A percentile compares a stretch with the other conserved stretches of the same genome.
Evolutionary conservation across 2,888 invertebrate genomes (phyloP).

Genomic region (Stenolophus ochropezus): DNA sequence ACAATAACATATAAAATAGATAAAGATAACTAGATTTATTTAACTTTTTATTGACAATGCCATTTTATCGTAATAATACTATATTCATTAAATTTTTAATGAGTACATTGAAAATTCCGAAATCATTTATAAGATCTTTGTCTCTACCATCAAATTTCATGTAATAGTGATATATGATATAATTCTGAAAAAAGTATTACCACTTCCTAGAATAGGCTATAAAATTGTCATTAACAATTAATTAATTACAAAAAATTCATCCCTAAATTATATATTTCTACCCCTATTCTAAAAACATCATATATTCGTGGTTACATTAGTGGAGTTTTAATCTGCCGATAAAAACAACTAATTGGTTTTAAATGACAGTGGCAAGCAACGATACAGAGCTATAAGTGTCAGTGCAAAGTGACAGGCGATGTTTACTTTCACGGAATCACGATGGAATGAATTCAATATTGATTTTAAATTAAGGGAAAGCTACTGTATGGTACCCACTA

Average conservation of each 20-base stretch:
- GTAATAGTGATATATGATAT: background rate
- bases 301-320: background rate
- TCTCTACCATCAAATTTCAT: background rate
- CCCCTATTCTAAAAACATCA: background rate
- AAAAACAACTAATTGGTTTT: constrained; percentile 51
- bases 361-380: constrained; percentile 49
- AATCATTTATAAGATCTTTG: background rate
- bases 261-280: background rate
- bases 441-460: constrained; percentile 54
- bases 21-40: too few relatives aligned
- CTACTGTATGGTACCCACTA: background rate
- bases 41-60: too few relatives aligned
- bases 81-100: too few relatives aligned
- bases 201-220: background rate
- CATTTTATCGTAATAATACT: too few relatives aligned
- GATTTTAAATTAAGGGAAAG: constrained; percentile 49
- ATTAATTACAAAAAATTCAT: background rate
- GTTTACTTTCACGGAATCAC: constrained; percentile 51
- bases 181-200: background rate
- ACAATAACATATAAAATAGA: too few relatives aligned
- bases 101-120: background rate
- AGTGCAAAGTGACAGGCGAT: constrained; percentile 40
- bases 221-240: background rate
- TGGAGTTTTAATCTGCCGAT: background rate
- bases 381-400: background rate